Conservation (phyloP, 1,140 invertebrate genomes). For the Harpegnathos saltator region DNA sequence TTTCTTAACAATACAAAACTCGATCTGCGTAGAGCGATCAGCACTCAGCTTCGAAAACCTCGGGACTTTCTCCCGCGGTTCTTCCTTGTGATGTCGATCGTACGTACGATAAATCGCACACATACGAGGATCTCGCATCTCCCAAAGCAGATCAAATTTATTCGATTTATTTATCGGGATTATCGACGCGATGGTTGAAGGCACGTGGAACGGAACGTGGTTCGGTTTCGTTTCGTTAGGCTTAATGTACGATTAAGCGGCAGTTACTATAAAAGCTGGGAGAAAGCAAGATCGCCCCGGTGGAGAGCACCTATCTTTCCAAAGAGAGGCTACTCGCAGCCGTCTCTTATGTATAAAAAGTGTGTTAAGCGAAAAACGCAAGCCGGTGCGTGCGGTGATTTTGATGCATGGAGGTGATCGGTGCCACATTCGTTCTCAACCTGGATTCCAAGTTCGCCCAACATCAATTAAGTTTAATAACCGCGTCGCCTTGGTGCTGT, state of each 20-base stretch:
- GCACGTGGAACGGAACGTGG: conserved; percentile 23
- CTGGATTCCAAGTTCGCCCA: conserved; percentile 7
- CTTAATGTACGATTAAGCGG: conserved; percentile 48
- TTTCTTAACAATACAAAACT: conserved; percentile 19
- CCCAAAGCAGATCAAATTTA: conserved; percentile 35
- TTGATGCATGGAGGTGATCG: conserved; percentile 46
- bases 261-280: conserved; percentile 62
- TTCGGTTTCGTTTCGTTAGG: conserved; percentile 38
- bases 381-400: conserved; percentile 48
- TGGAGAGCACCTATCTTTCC: conserved; percentile 53
- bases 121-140: neutral
- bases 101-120: conserved; percentile 23
- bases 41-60: conserved; percentile 19
- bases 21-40: conserved; percentile 8
- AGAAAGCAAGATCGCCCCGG: conserved; percentile 69
- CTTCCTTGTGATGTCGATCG: conserved; percentile 19
- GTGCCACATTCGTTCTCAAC: conserved; percentile 22
- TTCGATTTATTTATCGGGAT: conserved; percentile 21
- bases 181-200: conserved; percentile 7
- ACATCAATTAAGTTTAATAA: conserved; percentile 30
- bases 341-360: conserved; percentile 46
- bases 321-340: conserved; percentile 63
- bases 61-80: conserved; percentile 43
- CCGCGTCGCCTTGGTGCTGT: neutral
- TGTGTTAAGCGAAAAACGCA: conserved; percentile 23